These are phyloP conservation scores for Brachyopa scutellaris DNA, from an alignment of 2,888 invertebrate species.

Conservation along the genomic window DNA sequence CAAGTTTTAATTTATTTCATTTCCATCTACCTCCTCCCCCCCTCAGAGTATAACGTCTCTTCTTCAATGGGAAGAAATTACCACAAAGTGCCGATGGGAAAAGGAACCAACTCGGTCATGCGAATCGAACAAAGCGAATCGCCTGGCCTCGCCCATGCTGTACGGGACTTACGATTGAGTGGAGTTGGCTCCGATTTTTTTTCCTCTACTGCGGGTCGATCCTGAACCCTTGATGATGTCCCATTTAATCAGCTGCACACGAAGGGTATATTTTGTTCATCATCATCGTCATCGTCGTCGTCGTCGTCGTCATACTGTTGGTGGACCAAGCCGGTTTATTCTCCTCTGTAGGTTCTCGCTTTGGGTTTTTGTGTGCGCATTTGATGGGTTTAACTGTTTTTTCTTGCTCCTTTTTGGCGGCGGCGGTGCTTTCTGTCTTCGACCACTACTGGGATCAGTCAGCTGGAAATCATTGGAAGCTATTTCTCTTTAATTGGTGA, in stretches of 20 bases:
- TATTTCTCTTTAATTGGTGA: slow-evolving; percentile 44
- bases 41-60: slow-evolving; percentile 21
- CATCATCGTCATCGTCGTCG: slow-evolving; percentile 32
- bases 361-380: slow-evolving; percentile 16
- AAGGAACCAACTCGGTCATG: slow-evolving; percentile 62
- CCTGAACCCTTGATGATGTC: slow-evolving; percentile 54
- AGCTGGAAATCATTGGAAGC: slow-evolving; percentile 49
- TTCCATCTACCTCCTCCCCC: slow-evolving; percentile 43
- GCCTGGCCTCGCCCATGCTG: slow-evolving; percentile 47
- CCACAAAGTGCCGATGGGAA: slow-evolving; percentile 68
- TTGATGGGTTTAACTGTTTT: slow-evolving; percentile 19
- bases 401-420: too few species aligned
- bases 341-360: slow-evolving; percentile 18
- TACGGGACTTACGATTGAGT: slow-evolving; percentile 55
- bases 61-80: slow-evolving; percentile 66
- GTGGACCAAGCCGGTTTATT: slow-evolving; percentile 5
- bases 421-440: slow-evolving; percentile 28
- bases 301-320: slow-evolving; percentile 23
- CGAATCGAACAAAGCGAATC: slow-evolving; percentile 60
- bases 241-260: slow-evolving; percentile 68
- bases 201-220: slow-evolving; percentile 24
- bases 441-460: slow-evolving; percentile 29
- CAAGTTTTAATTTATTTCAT: slow-evolving; percentile 70
- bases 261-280: slow-evolving; percentile 50
- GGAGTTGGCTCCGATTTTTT: slow-evolving; percentile 21